Base-by-base conservation (phyloP, 1,140 invertebrate genomes). In the Papilio polyxenes region DNA sequence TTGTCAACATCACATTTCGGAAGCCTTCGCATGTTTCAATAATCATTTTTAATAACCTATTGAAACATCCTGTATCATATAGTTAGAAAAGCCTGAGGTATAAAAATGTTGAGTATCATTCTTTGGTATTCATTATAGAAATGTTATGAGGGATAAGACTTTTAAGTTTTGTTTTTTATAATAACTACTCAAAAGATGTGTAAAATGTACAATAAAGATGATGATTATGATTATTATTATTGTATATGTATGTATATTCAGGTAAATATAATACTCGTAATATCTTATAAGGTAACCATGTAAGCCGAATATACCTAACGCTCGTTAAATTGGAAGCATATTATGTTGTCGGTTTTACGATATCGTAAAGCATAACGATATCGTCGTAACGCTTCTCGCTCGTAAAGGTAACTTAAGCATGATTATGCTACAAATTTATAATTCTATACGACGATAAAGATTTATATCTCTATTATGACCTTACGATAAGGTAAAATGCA, bases 361-460 rank as follows among this genome's bases (percentile, higher is more conserved):
- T 72, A 72, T 72, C 65, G 65, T 72, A 72, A 72, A 72, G 3
- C 65, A 72, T 72, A 72, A 72, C 65, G 65, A 72, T 72, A 72
- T 72, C 65, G 65, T 37, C 65, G 31, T 72, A 72, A 72, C 65
- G 65, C 65, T 37, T 72, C 11, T 2, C 11, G 65, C 65, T 72
- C 65, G 65, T 72, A 72, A 72, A 72, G 65, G 65, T 72, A 72
- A 72, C 23, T 72, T 40, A 72, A 37, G 65, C 65, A 72, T 72
- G 65, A 72, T 72, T 72, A 72, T 72, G 65, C 31, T 72, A 72
- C 65, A 37, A 72, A 72, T 72, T 72, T 72, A 72, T 72, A 72
- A 72, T 65, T 65, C 23, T 72, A 37, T 37, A 72, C 15, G 11
- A 15, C 31, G 23, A 72, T 72, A 37, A 72, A 72, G 65, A 72